Conservation (phyloP, 2,797 vertebrate genomes). For the Holocentrus rufus region DNA sequence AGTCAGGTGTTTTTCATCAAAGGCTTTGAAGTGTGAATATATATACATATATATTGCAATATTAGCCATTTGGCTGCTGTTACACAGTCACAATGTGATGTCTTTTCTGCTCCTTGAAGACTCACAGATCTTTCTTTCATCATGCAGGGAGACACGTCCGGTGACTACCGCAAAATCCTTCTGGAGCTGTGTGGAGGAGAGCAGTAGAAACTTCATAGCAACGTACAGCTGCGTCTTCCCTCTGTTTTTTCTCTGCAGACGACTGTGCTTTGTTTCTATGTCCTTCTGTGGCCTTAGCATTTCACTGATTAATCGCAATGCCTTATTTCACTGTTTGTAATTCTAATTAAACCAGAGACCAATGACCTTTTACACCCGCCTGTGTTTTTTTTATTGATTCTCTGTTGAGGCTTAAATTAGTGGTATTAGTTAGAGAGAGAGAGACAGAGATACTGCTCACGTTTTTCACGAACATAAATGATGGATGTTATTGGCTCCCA, state of each 20-base stretch:
- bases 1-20: background rate
- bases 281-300: conserved; percentile 37
- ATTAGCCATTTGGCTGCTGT: background rate
- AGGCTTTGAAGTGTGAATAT: background rate
- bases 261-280: background rate
- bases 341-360: conserved; percentile 74
- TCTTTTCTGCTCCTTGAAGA: conserved; percentile 3
- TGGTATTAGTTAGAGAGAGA: conserved; percentile 26
- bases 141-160: conserved; percentile 92
- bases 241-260: conserved; percentile 5
- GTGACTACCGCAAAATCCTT: conserved; percentile 97
- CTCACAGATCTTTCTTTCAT: conserved; percentile 26
- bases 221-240: background rate
- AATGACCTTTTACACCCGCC: conserved; percentile 65
- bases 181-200: conserved; percentile 94
- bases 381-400: conserved; percentile 65
- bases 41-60: background rate
- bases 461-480: conserved; percentile 54
- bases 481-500: conserved; percentile 53
- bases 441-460: conserved; percentile 27
- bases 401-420: conserved; percentile 35
- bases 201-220: conserved; percentile 70
- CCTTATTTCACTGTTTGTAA: conserved; percentile 66
- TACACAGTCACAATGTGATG: background rate
- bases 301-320: conserved; percentile 49